Conservation (phyloP, 2,113 vertebrate genomes). For the Oncorhynchus mykiss region DNA sequence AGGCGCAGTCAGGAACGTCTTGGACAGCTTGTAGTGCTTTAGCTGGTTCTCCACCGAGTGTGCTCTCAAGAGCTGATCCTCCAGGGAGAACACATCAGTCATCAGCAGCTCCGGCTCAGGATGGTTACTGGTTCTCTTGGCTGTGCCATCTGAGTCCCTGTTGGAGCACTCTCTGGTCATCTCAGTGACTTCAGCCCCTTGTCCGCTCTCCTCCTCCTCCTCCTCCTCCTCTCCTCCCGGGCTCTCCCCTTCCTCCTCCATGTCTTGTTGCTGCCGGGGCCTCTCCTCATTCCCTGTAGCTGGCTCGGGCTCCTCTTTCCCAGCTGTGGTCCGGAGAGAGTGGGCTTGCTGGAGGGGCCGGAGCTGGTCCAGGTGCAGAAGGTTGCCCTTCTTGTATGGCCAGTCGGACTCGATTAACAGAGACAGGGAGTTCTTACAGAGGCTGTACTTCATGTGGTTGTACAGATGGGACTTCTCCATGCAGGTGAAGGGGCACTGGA, state of each 20-base stretch:
- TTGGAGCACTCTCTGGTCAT: constrained; percentile 39
- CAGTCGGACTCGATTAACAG: constrained; percentile 92
- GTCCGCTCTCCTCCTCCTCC: constrained; percentile 48
- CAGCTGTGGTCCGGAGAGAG: constrained; percentile 1
- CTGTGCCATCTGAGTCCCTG: constrained; percentile 45
- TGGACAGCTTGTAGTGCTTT: constrained; percentile 79
- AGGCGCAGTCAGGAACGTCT: constrained; percentile 70
- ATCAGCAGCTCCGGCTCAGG: constrained; percentile 78
- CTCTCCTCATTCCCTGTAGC: constrained; percentile 46
- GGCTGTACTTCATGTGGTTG: constrained; percentile 99
- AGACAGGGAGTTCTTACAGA: constrained; percentile 96
- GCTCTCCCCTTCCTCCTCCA: constrained; percentile 65
- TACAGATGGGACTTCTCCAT: constrained; percentile 99
- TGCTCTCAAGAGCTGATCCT: constrained; percentile 72
- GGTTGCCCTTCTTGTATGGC: constrained; percentile 87
- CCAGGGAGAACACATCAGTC: constrained; percentile 81
- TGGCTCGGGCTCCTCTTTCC: constrained; percentile 60
- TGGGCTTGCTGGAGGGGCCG: constrained; percentile 74
- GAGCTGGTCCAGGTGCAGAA: constrained; percentile 80
- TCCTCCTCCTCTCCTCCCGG: constrained; percentile 45
- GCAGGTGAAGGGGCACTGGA: constrained; percentile 99
- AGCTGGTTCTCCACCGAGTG: constrained; percentile 77
- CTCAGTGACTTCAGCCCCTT: constrained; percentile 29
- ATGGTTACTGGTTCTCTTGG: constrained; percentile 68
- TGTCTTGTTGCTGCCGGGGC: constrained; percentile 33